Evolutionary conservation across 2,888 invertebrate species (phyloP), one percentile per base, ranked within the genome.

Genomic region (Platypus cylindrus): DNA sequence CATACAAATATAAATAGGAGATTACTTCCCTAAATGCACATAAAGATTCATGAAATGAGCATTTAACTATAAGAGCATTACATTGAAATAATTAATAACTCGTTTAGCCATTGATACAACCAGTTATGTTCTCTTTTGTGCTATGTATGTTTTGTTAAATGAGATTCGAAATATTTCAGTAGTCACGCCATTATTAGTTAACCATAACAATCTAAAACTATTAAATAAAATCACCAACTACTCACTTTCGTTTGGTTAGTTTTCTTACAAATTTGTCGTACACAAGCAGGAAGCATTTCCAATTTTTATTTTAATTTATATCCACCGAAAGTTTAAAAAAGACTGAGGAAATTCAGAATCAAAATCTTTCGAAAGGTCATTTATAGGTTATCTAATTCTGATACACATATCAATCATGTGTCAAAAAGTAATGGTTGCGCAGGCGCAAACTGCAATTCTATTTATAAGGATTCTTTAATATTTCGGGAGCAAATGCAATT

Each of bases 211-310:
- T 35, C 32, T 38, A 38, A 34, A 38, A 38, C 33, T 34, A 34
- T 30, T 37, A 39, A 29, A 17, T 31, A 38, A 40, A 38, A 38
- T 45, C 37, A 35, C 35, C 29, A 36, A 28, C 22, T 45, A 73
- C 61, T 65, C 56, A 65, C 66, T 48, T 63, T 62, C 47, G 60
- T 56, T 30, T 56, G 53, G 41, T 59, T 50, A 28, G 55, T 54
- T 48, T 59, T 60, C 45, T 54, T 58, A 47, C 61, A 55, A 32
- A 64, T 46, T 42, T 52, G 55, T 50, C 60, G 56, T 40, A 62
- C 51, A 51, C 59, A 64, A 43, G 51, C 59, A 18, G 64, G 63
- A 44, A 66, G 55, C 66, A 66, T 66, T 50, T 55, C n/a, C n/a
- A n/a, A n/a, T n/a, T n/a, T n/a, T n/a, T n/a, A n/a, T n/a, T n/a